Percentiles rank a stretch among this genome's conserved stretches.
phyloP scores from a whole-genome alignment of 2,888 invertebrate species.

The Drosophila subsilvestris region DNA sequence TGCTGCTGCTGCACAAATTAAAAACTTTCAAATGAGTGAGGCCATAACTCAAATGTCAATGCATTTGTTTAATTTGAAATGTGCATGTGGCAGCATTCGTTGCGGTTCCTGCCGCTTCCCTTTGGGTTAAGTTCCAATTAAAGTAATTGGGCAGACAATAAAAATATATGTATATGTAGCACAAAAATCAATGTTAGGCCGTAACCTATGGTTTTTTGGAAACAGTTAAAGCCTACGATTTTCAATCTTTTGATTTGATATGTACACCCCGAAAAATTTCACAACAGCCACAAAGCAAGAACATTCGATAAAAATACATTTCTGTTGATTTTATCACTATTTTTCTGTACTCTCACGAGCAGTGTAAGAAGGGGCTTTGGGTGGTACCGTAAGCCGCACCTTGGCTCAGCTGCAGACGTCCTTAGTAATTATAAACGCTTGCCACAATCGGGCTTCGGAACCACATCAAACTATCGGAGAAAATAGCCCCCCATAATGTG shows the following conservation, averaged over 20 bases:
- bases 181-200: too few relatives aligned
- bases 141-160: not conserved
- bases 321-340: not conserved
- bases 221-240: too few relatives aligned
- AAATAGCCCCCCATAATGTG: constrained; percentile 8
- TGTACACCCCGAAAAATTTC: too few relatives aligned
- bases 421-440: constrained; percentile 61
- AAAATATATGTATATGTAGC: not conserved
- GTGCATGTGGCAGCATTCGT: constrained; percentile 68
- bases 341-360: not conserved
- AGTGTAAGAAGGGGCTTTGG: not conserved
- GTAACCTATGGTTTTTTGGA: too few relatives aligned
- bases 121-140: not conserved
- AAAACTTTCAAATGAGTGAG: constrained; percentile 68
- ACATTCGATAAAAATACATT: not conserved
- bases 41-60: constrained; percentile 75
- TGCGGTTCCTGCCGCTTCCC: constrained; percentile 6
- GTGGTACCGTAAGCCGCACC: constrained; percentile 47
- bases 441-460: constrained; percentile 63
- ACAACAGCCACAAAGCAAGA: too few relatives aligned
- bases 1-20: constrained; percentile 54
- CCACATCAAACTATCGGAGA: constrained; percentile 63
- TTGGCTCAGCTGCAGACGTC: constrained; percentile 43
- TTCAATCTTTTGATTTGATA: too few relatives aligned
- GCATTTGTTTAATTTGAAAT: constrained; percentile 71